phyloP scores from a whole-genome alignment of 2,888 invertebrate species.

The Dysmachus trigonus region DNA sequence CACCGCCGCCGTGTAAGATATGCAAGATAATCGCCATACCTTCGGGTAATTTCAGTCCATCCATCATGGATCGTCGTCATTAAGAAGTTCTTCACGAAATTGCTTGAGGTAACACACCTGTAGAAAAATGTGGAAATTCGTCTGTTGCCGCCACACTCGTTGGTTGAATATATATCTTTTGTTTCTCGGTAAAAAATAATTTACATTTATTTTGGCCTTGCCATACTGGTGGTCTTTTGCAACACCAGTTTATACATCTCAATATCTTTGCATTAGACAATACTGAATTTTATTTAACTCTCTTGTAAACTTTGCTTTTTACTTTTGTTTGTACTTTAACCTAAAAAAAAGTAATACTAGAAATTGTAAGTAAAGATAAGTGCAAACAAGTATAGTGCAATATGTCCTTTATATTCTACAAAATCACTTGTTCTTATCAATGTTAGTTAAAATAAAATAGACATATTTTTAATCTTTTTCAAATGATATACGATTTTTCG shows the following conservation, averaged over 20 bases:
- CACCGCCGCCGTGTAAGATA: neutral
- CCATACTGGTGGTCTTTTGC: neutral
- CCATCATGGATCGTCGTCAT: slow-evolving; percentile 35
- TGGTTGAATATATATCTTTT: neutral
- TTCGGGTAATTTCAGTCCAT: slow-evolving; percentile 38
- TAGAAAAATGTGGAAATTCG: neutral
- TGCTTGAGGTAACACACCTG: slow-evolving; percentile 18
- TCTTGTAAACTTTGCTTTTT: neutral
- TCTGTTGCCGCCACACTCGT: neutral
- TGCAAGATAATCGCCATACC: slow-evolving; percentile 27
- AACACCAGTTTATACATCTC: neutral
- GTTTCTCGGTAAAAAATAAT: neutral
- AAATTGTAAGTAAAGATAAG: too few species aligned
- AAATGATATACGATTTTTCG: too few species aligned
- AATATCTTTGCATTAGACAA: neutral
- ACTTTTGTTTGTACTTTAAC: too few species aligned
- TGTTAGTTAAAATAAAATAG: too few species aligned
- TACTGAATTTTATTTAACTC: neutral
- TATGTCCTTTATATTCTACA: too few species aligned
- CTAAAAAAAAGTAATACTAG: too few species aligned
- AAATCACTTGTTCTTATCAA: too few species aligned
- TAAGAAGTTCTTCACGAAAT: slow-evolving; percentile 13
- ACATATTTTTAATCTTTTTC: too few species aligned
- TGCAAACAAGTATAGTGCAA: too few species aligned
- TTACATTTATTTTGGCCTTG: neutral